Evolutionary conservation across 1,140 invertebrate species (phyloP).

Genomic region (Ptiloglossa arizonensis): DNA sequence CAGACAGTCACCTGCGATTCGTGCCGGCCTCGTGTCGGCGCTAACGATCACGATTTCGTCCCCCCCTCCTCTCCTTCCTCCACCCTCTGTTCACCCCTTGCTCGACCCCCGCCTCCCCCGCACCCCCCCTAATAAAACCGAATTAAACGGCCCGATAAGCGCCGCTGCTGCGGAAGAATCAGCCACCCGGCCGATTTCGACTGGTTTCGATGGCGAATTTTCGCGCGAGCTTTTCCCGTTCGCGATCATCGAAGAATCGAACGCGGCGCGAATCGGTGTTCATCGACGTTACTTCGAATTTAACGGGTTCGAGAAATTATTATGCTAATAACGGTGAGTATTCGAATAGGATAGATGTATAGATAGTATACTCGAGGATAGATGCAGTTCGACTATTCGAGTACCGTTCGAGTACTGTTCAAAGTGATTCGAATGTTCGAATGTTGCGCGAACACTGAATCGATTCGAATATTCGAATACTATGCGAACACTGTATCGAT

Average conservation of each 20-base stretch:
- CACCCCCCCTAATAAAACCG: conserved; percentile 61
- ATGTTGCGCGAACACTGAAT: too few species aligned
- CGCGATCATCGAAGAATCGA: neutral
- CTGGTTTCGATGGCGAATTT: neutral
- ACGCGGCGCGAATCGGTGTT: too few species aligned
- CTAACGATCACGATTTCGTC: conserved; percentile 69
- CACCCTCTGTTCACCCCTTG: too few species aligned
- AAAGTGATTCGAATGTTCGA: too few species aligned
- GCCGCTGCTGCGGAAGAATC: conserved; percentile 23
- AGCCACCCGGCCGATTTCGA: neutral
- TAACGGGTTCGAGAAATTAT: neutral
- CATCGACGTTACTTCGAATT: neutral
- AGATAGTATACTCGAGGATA: too few species aligned
- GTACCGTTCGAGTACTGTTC: too few species aligned
- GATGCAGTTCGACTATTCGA: too few species aligned
- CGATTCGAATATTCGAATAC: too few species aligned
- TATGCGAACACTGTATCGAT: too few species aligned
- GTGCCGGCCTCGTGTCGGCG: conserved; percentile 66
- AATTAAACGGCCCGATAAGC: conserved; percentile 68
- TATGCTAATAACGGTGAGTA: conserved; percentile 7
- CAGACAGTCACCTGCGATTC: conserved; percentile 71
- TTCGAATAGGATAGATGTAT: too few species aligned
- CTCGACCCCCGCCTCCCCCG: too few species aligned
- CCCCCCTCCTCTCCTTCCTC: neutral
- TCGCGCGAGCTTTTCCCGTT: too few species aligned